Evolutionary conservation across 92 coral and sea anemone genomes (phyloP), one percentile per base, ranked within the genome.

Genomic region (Epizoanthus rinbou): DNA sequence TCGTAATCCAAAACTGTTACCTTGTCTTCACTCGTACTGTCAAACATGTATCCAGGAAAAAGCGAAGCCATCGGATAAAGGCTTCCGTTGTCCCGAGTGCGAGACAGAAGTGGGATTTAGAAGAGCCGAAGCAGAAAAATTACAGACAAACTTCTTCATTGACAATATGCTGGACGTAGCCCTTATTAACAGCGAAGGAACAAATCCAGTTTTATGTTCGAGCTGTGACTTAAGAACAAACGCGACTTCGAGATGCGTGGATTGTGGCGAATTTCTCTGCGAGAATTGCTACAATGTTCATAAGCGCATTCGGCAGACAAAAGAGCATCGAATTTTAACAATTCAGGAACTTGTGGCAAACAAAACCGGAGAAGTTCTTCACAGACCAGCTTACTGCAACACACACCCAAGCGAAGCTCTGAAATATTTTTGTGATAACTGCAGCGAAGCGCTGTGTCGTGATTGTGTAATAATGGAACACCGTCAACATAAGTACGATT

Each of bases 211-310:
- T 28, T 91, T 94, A 24, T 96, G 99, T 65, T 89, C 98, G 43
- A 96, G 92, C 73, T 96, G 99, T 83, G 98, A 94, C 75, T 73
- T 70, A 4, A 89, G 74, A 53, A 78, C 86, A 10, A 82, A 88
- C 6, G 99, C 99, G 0, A 89, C 88, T 1, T 91, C 97, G 10
- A 84, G 99, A 31, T 96, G 99, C 39, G 75, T 92, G 19, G 98
- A 96, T 60, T 96, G 99, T 35, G 92, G 99, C 19, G 99, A 96
- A 78, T 96, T 96, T 86, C 92, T 96, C 19, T 96, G 99, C 83
- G 86, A 81, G 25, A 94, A 89, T 25, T 96, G 99, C 80, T 94
- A 91, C 80, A 87, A 75, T 13, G 93, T 94, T 58, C 99, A 96
- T 57, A 94, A 89, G 53, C 86, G 98, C 52, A 90, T 92, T 35